Conservation (phyloP, 2,113 vertebrate species). For the Pitta sordida region DNA sequence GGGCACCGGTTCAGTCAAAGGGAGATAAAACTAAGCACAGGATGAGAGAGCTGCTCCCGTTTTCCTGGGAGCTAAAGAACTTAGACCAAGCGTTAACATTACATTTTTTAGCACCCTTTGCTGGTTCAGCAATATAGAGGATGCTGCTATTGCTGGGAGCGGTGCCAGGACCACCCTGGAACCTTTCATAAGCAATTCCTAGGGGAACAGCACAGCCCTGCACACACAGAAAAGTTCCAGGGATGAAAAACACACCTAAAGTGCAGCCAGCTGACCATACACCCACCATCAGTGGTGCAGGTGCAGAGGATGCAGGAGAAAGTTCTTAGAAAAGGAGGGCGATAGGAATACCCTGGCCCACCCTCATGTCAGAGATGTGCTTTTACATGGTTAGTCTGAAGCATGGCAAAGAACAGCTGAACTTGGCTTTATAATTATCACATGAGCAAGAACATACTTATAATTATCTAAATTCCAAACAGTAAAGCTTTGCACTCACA, state of each 20-base stretch:
- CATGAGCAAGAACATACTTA: not conserved
- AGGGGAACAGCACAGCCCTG: not conserved
- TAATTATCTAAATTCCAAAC: not conserved
- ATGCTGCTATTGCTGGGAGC: not conserved
- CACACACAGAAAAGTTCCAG: not conserved
- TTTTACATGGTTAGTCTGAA: not conserved
- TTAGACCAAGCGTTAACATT: not conserved
- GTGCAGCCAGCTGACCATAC: not conserved
- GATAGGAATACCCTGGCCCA: not conserved
- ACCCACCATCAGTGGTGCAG: not conserved
- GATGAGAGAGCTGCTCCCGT: not conserved
- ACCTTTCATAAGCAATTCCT: not conserved
- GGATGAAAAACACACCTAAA: not conserved
- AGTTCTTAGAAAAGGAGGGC: rapidly evolving
- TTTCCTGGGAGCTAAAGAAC: not conserved
- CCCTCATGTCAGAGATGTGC: not conserved
- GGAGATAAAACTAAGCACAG: not conserved
- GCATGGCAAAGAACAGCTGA: not conserved
- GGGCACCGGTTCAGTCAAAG: not conserved
- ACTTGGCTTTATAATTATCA: not conserved
- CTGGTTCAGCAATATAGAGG: not conserved
- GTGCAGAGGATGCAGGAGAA: not conserved
- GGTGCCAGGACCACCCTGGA: rapidly evolving
- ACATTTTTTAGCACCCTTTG: not conserved
- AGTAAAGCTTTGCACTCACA: not conserved